A percentile compares a stretch with the other conserved stretches of the same genome.
Evolutionary conservation across 2,888 invertebrate species (phyloP).

Genomic region (Seladonia tumulorum): DNA sequence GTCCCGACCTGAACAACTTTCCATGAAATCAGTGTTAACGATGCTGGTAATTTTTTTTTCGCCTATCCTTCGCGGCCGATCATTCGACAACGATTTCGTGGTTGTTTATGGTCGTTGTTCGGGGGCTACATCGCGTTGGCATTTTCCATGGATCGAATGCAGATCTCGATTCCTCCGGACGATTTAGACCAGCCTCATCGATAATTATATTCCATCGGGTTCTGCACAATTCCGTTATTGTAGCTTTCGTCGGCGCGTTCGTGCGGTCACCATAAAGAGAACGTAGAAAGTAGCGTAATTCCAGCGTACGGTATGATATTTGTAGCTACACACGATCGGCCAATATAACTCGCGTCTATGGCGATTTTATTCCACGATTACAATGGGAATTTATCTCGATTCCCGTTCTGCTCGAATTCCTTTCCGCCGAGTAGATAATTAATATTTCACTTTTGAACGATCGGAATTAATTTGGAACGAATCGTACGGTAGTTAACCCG

Average conservation of each 20-base stretch:
- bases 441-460: background rate
- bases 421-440: background rate
- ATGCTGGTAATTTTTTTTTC: background rate
- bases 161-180: background rate
- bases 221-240: background rate
- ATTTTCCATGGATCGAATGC: background rate
- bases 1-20: slow-evolving; percentile 34
- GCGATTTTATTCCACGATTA: slow-evolving; percentile 10
- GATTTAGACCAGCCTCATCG: background rate
- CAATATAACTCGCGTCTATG: background rate
- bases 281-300: slow-evolving; percentile 29
- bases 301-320: slow-evolving; percentile 11
- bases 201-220: background rate
- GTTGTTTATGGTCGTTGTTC: background rate
- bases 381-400: slow-evolving; percentile 9
- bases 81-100: background rate
- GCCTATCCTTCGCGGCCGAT: background rate
- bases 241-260: background rate
- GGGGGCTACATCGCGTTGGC: too few species aligned
- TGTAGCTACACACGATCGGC: slow-evolving; percentile 1
- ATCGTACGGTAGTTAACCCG: background rate
- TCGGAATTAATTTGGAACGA: background rate
- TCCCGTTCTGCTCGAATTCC: background rate
- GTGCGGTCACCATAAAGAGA: background rate
- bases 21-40: slow-evolving; percentile 44